A percentile compares a stretch with the other conserved stretches of the same genome.
Evolutionary conservation across 2,113 vertebrate species (phyloP).

Genomic region (Loxodonta africana): DNA sequence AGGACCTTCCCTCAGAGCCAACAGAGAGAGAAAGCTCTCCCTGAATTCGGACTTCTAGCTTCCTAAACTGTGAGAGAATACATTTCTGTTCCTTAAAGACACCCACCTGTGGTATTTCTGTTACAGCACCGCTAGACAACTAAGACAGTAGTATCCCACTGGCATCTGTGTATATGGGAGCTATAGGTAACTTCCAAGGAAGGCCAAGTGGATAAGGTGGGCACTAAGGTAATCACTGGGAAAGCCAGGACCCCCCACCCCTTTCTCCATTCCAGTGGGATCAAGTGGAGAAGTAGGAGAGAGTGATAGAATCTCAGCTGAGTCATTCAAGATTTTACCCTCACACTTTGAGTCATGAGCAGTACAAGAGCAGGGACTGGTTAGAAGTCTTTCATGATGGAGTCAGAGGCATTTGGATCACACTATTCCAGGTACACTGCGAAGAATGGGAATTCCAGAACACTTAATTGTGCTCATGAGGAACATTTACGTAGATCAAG

Average conservation of each 20-base stretch:
- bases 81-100: no score
- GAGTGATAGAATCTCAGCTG: not conserved
- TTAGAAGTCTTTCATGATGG: not conserved
- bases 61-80: no score
- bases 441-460: no score
- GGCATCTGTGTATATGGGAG: not conserved
- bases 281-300: not conserved
- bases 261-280: not conserved
- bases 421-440: not conserved
- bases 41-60: no score
- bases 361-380: not conserved
- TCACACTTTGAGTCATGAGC: not conserved
- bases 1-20: no score
- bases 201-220: accelerated
- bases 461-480: no score
- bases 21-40: no score
- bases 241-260: not conserved
- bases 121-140: no score
- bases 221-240: not conserved
- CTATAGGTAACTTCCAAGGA: not conserved
- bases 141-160: no score
- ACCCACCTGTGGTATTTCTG: no score
- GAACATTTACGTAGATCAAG: no score
- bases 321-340: not conserved
- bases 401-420: not conserved